Evolutionary conservation across 2,797 vertebrate species (phyloP).

Genomic region (Acrocephalus scirpaceus): DNA sequence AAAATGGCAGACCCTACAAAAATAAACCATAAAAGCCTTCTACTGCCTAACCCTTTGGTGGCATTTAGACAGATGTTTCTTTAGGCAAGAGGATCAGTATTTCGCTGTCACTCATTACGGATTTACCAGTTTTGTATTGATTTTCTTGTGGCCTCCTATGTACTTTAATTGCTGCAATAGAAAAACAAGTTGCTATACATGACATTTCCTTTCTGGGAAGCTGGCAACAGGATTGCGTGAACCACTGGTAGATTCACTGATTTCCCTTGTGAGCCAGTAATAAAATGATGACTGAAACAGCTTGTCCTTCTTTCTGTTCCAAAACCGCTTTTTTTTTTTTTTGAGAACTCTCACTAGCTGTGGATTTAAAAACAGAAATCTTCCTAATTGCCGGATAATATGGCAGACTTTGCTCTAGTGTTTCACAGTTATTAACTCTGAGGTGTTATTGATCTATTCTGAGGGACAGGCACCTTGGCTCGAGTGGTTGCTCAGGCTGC

Average conservation of each 20-base stretch:
- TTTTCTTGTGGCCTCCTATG: conserved; percentile 69
- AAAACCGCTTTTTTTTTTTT: conserved; percentile 35
- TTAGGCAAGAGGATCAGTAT: conserved; percentile 67
- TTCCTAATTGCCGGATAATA: conserved; percentile 44
- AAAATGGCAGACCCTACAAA: neutral
- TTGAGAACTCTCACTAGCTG: neutral
- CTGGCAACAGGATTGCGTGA: conserved; percentile 61
- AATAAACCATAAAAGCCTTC: conserved; percentile 17
- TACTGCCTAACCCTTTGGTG: neutral
- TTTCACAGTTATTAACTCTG: neutral
- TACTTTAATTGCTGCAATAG: conserved; percentile 74
- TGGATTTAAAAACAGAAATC: conserved; percentile 16
- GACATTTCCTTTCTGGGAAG: conserved; percentile 73
- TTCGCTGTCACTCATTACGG: conserved; percentile 73
- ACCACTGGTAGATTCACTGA: conserved; percentile 64
- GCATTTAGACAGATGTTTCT: conserved; percentile 57
- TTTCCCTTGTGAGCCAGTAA: conserved; percentile 60
- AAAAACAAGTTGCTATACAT: conserved; percentile 74
- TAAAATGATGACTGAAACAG: conserved; percentile 45
- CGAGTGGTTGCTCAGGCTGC: neutral
- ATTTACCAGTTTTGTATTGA: conserved; percentile 74
- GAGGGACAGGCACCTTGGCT: neutral
- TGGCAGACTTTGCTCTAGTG: neutral
- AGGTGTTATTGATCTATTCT: neutral
- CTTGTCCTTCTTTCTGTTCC: conserved; percentile 54